Evolutionary conservation across 2,113 vertebrate species (phyloP).

Genomic region (Oryzias celebensis): DNA sequence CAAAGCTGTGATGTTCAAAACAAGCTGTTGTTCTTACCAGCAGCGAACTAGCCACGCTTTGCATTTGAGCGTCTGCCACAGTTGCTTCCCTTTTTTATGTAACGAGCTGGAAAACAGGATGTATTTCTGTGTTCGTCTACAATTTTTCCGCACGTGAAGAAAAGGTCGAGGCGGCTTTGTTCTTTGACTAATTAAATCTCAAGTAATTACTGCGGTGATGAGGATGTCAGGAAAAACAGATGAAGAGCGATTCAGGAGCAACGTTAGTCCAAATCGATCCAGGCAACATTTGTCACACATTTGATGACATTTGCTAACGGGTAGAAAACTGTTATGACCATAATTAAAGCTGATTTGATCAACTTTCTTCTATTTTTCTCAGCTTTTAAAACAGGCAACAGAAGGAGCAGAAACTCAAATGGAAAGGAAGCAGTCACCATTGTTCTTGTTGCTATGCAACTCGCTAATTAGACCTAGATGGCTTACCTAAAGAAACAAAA

Average conservation of each 20-base stretch:
- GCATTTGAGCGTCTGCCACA: background rate
- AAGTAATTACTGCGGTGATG: constrained; percentile 49
- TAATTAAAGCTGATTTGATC: constrained; percentile 29
- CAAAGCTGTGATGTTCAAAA: constrained; percentile 6
- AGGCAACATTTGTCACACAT: constrained; percentile 28
- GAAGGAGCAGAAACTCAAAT: constrained; percentile 39
- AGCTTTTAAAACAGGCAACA: constrained; percentile 25
- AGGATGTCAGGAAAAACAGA: constrained; percentile 43
- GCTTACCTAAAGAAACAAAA: constrained; percentile 53
- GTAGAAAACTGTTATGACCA: constrained; percentile 12
- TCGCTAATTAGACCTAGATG: constrained; percentile 50
- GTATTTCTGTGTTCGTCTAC: constrained; percentile 7
- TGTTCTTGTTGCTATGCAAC: constrained; percentile 65
- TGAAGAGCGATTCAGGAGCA: constrained; percentile 31
- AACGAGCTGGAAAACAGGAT: constrained; percentile 1
- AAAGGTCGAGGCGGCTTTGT: constrained; percentile 63
- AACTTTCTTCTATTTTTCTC: background rate
- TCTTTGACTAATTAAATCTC: constrained; percentile 65
- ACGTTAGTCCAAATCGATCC: constrained; percentile 17
- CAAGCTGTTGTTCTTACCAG: background rate
- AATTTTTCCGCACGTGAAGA: constrained; percentile 24
- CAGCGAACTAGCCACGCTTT: background rate
- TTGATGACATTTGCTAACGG: constrained; percentile 2
- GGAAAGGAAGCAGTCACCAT: constrained; percentile 35
- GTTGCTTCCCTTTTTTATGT: background rate